Conservation (phyloP, 2,113 vertebrate species). For the Cyrtonyx montezumae region DNA sequence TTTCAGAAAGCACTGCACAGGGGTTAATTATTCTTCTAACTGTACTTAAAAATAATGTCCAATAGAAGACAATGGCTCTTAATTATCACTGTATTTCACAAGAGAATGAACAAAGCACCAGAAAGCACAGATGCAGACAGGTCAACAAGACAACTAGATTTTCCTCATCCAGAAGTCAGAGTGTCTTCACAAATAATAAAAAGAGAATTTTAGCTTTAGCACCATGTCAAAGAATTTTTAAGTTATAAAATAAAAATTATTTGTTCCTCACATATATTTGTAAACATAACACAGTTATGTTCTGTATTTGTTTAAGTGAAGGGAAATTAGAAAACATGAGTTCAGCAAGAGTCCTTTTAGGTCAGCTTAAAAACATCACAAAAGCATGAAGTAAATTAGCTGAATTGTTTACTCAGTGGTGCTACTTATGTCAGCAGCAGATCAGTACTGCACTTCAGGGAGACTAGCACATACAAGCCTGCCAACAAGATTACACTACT, state of each 20-base stretch:
- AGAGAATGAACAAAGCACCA: background rate
- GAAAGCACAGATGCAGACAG: background rate
- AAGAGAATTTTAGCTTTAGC: background rate
- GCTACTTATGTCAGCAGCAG: background rate
- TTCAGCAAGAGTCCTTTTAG: background rate
- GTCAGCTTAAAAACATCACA: background rate
- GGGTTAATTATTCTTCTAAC: background rate
- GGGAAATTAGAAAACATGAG: background rate
- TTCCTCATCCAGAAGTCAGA: background rate
- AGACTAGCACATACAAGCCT: background rate
- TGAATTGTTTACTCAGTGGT: background rate
- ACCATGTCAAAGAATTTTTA: background rate
- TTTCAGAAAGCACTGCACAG: background rate
- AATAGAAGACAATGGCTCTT: background rate
- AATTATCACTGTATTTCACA: background rate
- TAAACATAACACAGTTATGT: background rate
- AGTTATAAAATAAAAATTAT: background rate
- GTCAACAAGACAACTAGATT: background rate
- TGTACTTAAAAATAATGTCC: background rate
- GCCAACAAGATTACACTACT: constrained; percentile 2
- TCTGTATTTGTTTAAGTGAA: background rate
- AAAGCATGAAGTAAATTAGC: background rate
- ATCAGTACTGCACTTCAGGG: background rate
- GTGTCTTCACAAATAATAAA: background rate
- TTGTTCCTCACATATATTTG: background rate